Percentiles rank a stretch among this genome's conserved stretches.
Evolutionary conservation across 2,888 invertebrate genomes (phyloP).

Genomic region (Conchocele bisecta): DNA sequence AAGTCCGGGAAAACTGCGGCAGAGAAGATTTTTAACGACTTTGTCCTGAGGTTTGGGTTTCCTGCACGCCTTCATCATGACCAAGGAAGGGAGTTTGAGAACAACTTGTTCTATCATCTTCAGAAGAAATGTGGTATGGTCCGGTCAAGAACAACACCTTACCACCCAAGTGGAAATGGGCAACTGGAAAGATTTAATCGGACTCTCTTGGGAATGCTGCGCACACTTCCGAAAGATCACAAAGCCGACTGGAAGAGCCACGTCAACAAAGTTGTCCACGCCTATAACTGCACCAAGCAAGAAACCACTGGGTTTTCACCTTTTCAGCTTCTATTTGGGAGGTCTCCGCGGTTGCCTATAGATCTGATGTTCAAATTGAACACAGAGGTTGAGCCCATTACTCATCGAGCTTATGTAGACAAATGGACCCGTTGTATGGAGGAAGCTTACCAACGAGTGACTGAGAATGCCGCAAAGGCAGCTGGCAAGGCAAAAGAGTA

Average conservation of each 20-base stretch:
- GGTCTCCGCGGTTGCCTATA: slow-evolving; percentile 29
- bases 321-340: slow-evolving; percentile 32
- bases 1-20: slow-evolving; percentile 26
- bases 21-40: slow-evolving; percentile 23
- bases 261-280: slow-evolving; percentile 35
- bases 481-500: background rate
- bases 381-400: background rate
- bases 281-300: slow-evolving; percentile 33
- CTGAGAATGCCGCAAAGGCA: background rate
- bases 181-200: slow-evolving; percentile 10
- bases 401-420: background rate
- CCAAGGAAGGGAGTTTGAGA: slow-evolving; percentile 33
- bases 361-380: slow-evolving; percentile 9
- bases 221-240: slow-evolving; percentile 7
- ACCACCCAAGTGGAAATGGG: slow-evolving; percentile 20
- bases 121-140: slow-evolving; percentile 12
- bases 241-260: slow-evolving; percentile 39
- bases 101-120: background rate
- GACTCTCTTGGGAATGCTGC: slow-evolving; percentile 12
- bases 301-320: slow-evolving; percentile 36
- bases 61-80: slow-evolving; percentile 23
- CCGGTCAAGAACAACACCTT: slow-evolving; percentile 17
- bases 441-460: background rate
- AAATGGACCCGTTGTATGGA: background rate
- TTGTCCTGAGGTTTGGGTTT: slow-evolving; percentile 11